Base-by-base conservation (phyloP, 2,888 invertebrate genomes). In the Lypha dubia region DNA sequence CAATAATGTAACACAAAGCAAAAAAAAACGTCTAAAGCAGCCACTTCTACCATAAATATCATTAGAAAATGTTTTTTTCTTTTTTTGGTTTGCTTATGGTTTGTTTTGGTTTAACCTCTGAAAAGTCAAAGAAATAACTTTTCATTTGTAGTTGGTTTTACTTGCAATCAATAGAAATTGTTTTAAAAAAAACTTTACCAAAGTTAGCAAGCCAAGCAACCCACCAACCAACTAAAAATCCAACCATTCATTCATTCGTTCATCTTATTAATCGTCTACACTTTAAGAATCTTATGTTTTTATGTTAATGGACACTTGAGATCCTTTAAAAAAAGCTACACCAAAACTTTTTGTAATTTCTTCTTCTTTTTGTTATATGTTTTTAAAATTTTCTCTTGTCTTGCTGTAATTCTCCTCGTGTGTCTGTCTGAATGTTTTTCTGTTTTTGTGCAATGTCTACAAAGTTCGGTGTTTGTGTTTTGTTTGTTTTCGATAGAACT, bases 231-330 rank as follows among this genome's bases (percentile, higher is more conserved):
- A 41, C 58, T 41, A 67, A 7, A 32, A 24, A 20, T 2, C 24
- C 8, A 49, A 17, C 17, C 17, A 49, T 0, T 6, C 5, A 46
- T 1, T 6, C 46, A 46, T 46, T 17, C 49, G 71, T 44, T 56
- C 70, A 49, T 68, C 22, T 68, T 22, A 63, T 74, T 79, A 74
- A 79, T 65, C 56, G 79, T 74, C 67, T 75, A 79, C 38, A 74
- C 74, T 79, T 74, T 67, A 67, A 51, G 22, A 73, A 20, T 22
- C 32, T 53, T 35, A 9, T 49, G 11, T 73, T 77, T 58, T 65
- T 79, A 24, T 71, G 58, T 65, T 65, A 83, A 79, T 71, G 65
- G 79, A 58, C 83, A 75, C 83, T 83, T 83, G 70, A 83, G 75
- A 58, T 83, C 17, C 20, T 51, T 79, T 60, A 17, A 20, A 67